These are phyloP conservation scores for Babyrousa celebensis DNA, from an alignment of 2,797 vertebrate species.

Conservation along the genomic window DNA sequence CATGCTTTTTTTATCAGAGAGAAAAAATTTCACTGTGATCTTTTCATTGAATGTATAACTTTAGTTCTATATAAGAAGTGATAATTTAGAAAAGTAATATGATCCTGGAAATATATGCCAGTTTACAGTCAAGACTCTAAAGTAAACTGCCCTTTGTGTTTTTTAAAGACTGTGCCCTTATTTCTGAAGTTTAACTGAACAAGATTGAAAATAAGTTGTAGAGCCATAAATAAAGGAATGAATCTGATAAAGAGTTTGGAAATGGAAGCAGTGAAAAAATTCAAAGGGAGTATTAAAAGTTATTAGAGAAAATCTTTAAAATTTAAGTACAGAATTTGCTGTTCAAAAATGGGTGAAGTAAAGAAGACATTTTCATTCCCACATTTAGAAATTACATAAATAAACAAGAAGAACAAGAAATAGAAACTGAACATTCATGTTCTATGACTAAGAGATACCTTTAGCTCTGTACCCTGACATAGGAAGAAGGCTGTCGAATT, in stretches of 20 bases:
- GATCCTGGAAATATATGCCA: slow-evolving; percentile 30
- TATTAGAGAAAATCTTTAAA: neutral
- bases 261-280: neutral
- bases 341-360: neutral
- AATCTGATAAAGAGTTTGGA: neutral
- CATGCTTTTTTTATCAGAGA: slow-evolving; percentile 27
- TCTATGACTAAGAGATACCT: neutral
- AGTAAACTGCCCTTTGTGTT: neutral
- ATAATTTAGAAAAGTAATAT: slow-evolving; percentile 55
- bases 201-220: slow-evolving; percentile 43
- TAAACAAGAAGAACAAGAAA: neutral
- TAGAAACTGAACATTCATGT: neutral
- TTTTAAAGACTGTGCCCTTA: neutral
- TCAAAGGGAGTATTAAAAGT: neutral
- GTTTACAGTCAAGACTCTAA: neutral
- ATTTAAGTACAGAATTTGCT: neutral
- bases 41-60: slow-evolving; percentile 37
- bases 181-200: slow-evolving; percentile 49
- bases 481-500: neutral
- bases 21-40: slow-evolving; percentile 40
- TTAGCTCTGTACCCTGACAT: neutral
- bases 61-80: neutral
- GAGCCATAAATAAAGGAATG: neutral
- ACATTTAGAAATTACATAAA: neutral
- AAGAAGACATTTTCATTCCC: neutral